Percentiles rank a stretch among this genome's conserved stretches.
These are phyloP conservation scores for Prenolepis imparis DNA, from an alignment of 2,888 invertebrate species.

Conservation along the genomic window DNA sequence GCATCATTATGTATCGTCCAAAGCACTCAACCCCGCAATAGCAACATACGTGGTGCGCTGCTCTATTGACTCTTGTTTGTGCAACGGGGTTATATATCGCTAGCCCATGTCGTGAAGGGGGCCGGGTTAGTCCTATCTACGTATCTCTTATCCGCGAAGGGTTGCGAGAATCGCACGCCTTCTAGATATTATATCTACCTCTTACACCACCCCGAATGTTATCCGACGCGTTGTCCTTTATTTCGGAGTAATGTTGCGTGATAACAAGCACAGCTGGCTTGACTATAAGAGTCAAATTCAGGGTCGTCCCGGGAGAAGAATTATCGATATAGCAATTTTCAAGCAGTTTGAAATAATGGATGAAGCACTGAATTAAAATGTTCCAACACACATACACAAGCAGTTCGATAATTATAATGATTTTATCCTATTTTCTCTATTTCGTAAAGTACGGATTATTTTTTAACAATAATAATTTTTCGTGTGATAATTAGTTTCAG, in stretches of 20 bases:
- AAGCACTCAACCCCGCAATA: constrained; percentile 5
- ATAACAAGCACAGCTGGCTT: constrained; percentile 75
- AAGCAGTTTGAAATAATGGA: neutral
- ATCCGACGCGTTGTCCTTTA: constrained; percentile 73
- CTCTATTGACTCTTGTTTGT: constrained; percentile 56
- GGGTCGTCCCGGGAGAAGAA: constrained; percentile 6
- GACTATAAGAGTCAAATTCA: constrained; percentile 18
- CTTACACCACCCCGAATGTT: constrained; percentile 29
- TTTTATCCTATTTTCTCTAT: neutral
- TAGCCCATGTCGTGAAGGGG: constrained; percentile 42
- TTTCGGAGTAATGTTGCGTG: constrained; percentile 80
- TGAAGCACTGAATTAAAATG: neutral
- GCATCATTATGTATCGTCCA: constrained; percentile 41
- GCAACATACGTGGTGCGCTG: constrained; percentile 6
- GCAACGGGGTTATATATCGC: constrained; percentile 60
- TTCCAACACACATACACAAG: too few species aligned
- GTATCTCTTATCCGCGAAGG: constrained; percentile 26
- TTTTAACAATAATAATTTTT: neutral
- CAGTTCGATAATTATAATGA: neutral
- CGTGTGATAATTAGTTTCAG: neutral
- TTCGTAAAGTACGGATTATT: neutral
- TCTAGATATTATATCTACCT: constrained; percentile 64
- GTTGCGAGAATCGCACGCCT: constrained; percentile 58
- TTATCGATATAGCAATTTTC: constrained; percentile 23
- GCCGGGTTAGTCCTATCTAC: constrained; percentile 6